Evolutionary conservation across 2,888 invertebrate genomes (phyloP).

Genomic region (Caradrina kadenii): DNA sequence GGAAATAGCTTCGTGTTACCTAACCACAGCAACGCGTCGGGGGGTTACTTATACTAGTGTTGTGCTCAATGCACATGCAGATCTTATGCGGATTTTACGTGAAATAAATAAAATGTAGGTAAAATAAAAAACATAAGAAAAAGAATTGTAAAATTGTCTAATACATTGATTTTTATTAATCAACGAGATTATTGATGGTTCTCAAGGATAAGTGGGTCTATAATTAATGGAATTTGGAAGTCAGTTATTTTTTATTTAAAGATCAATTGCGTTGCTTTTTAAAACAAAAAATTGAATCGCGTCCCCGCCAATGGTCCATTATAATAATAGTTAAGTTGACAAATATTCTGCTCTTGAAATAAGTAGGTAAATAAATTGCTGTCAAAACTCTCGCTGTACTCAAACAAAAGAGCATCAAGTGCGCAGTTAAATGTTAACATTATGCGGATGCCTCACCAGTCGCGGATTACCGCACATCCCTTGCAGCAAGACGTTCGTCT

Average conservation of each 20-base stretch:
- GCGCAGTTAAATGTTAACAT: constrained; percentile 34
- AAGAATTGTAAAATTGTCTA: neutral
- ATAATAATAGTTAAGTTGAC: too few relatives aligned
- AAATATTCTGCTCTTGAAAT: too few relatives aligned
- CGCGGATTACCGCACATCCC: constrained; percentile 63
- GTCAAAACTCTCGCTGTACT: constrained; percentile 14
- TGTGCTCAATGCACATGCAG: constrained; percentile 28
- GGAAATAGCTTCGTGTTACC: constrained; percentile 75
- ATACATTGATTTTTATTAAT: neutral
- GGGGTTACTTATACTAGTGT: constrained; percentile 50
- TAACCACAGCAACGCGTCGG: constrained; percentile 70
- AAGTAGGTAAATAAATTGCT: neutral
- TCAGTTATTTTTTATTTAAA: too few relatives aligned
- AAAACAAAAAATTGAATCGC: neutral
- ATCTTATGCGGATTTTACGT: constrained; percentile 14
- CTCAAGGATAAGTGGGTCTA: neutral
- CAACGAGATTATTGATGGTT: neutral
- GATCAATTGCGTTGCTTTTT: too few relatives aligned
- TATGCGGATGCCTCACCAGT: constrained; percentile 44
- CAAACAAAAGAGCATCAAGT: constrained; percentile 17
- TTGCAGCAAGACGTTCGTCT: constrained; percentile 61
- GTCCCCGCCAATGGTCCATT: too few relatives aligned
- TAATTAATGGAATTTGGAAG: too few relatives aligned
- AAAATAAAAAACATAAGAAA: too few relatives aligned
- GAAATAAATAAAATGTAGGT: neutral